A percentile compares a stretch with the other conserved stretches of the same genome.
Evolutionary conservation across 2,113 vertebrate genomes (phyloP).

Genomic region (Paraplagusia blochii): DNA sequence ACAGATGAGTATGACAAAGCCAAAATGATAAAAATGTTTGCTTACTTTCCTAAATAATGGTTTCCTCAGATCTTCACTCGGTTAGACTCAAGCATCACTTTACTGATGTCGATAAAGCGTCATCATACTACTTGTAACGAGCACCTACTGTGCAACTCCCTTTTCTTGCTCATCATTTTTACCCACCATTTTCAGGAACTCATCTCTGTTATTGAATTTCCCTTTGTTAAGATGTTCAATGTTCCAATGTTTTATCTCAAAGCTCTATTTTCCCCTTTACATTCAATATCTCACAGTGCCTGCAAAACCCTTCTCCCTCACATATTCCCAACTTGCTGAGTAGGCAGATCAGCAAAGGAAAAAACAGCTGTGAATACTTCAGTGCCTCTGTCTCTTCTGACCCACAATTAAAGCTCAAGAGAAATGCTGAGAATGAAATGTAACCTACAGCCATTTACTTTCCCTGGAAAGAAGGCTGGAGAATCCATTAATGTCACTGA

Average conservation of each 20-base stretch:
- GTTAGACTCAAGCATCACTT: too few relatives aligned
- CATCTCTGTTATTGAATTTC: background rate
- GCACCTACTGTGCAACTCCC: too few relatives aligned
- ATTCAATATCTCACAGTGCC: slow-evolving; percentile 31
- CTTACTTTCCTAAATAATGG: too few relatives aligned
- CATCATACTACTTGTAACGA: too few relatives aligned
- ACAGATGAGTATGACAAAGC: too few relatives aligned
- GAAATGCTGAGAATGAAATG: slow-evolving; percentile 9
- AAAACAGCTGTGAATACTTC: slow-evolving; percentile 28
- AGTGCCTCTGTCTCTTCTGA: slow-evolving; percentile 32
- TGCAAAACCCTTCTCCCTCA: slow-evolving; percentile 1
- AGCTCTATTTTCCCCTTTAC: slow-evolving; percentile 27
- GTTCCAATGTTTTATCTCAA: background rate
- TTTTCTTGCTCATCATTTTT: too few relatives aligned
- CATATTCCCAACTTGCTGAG: slow-evolving; percentile 39
- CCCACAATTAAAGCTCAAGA: slow-evolving; percentile 32
- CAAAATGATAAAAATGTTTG: too few relatives aligned
- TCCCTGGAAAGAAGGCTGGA: slow-evolving; percentile 9
- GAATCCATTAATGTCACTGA: slow-evolving; percentile 29
- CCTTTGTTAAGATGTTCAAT: too few relatives aligned
- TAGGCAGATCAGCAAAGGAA: slow-evolving; percentile 49
- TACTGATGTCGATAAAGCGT: too few relatives aligned
- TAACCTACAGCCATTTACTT: slow-evolving; percentile 10
- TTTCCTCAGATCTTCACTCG: too few relatives aligned
- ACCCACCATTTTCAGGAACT: too few relatives aligned